Evolutionary conservation across 2,888 invertebrate genomes (phyloP), one percentile per base, ranked within the genome.

Genomic region (Tetragnatha montana): DNA sequence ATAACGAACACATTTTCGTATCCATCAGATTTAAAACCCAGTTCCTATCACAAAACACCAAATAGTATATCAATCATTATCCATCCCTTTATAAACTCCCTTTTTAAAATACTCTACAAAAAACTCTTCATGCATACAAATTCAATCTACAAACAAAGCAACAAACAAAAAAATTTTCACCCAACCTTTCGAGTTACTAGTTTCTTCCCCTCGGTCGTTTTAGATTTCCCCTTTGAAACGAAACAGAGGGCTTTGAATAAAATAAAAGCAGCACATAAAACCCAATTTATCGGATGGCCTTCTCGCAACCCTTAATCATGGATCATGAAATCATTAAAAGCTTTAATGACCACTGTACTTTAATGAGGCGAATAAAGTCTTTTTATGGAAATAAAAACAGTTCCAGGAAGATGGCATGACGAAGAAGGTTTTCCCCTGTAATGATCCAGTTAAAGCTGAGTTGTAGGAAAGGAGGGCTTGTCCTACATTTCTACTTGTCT

Each of bases 251-350:
- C 60, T 60, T 60, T 60, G 60, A 60, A 60, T 60, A 60, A 60
- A 60, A 60, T 60, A 60, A 60, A 60, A 60, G 60, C 35, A 1
- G 2, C 14, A 60, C 60, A 60, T 60, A 60, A 60, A 60, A 60
- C 60, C 60, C 60, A 17, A 74, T 21, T 71, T 81, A 81, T 81
- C 51, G 81, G 71, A 70, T 21, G 81, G 47, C 19, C 10, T 68
- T 80, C 69, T 81, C 21, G 21, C n/a, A 79, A 60, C n/a, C 10
- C 49, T 71, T 81, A 81, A 81, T 81, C 22, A 50, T 60, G 60
- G 81, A 21, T 21, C 49, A 21, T 19, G 70, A n/a, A 14, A 50
- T 71, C 81, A 51, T 81, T 81, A 71, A 81, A 81, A 19, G 81
- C 47, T 81, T 81, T 69, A 50, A 50, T 81, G 50, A 21, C 47